These are phyloP conservation scores for Dendrolimus punctatus DNA, from an alignment of 1,140 invertebrate species.

Conservation along the genomic window DNA sequence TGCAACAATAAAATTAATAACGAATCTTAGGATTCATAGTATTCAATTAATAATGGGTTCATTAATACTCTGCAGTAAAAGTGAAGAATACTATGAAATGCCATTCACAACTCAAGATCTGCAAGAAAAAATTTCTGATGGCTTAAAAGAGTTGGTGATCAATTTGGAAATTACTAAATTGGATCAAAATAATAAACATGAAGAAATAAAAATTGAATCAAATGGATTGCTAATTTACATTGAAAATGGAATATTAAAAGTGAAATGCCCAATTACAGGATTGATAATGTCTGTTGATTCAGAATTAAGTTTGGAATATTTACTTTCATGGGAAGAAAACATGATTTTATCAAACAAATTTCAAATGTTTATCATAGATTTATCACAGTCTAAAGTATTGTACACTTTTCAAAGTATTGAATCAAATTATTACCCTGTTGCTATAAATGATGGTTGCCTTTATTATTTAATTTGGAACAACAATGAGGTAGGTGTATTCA, in stretches of 20 bases:
- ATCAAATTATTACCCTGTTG: constrained; percentile 35
- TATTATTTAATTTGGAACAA: constrained; percentile 45
- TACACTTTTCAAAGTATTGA: constrained; percentile 32
- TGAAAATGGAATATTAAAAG: constrained; percentile 24
- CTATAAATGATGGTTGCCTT: constrained; percentile 30
- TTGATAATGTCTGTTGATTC: constrained; percentile 23
- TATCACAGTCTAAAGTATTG: constrained; percentile 27
- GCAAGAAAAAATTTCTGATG: constrained; percentile 21
- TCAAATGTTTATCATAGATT: constrained; percentile 46
- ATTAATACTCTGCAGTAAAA: constrained; percentile 46
- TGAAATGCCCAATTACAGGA: constrained; percentile 40
- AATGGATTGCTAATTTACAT: constrained; percentile 28
- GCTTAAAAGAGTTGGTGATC: constrained; percentile 19
- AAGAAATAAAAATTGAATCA: constrained; percentile 2
- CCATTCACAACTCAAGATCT: constrained; percentile 27
- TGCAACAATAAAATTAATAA: constrained; percentile 26
- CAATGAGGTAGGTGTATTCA: constrained; percentile 25
- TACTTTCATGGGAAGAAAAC: constrained; percentile 33
- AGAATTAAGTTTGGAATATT: constrained; percentile 20
- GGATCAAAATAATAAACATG: not conserved
- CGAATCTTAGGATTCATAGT: constrained; percentile 36
- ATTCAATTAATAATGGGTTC: constrained; percentile 22
- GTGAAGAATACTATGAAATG: constrained; percentile 35
- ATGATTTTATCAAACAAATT: constrained; percentile 29
- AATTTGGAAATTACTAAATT: constrained; percentile 31